phyloP scores from a whole-genome alignment of 2,797 vertebrate genomes.

The Decapterus maruadsi region DNA sequence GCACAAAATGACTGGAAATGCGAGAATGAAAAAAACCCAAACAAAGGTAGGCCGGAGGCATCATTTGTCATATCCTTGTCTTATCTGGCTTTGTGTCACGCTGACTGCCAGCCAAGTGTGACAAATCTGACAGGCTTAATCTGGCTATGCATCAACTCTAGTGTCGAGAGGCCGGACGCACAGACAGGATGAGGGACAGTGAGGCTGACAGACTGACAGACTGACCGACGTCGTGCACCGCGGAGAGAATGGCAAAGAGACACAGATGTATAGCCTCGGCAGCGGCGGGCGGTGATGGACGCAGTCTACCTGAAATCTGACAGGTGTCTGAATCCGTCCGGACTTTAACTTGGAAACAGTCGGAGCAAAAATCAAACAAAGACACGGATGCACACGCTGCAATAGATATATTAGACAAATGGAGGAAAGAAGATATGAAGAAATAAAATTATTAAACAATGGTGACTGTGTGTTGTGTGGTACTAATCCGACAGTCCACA shows the following conservation, averaged over 20 bases:
- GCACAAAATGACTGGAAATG: slow-evolving; percentile 50
- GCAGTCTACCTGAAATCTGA: slow-evolving; percentile 8
- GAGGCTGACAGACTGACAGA: slow-evolving; percentile 16
- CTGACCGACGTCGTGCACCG: not conserved
- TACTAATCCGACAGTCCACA: slow-evolving; percentile 47
- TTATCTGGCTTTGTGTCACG: slow-evolving; percentile 45
- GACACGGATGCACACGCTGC: not conserved
- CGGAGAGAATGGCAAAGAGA: not conserved
- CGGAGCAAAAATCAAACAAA: slow-evolving; percentile 1
- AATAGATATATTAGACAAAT: not conserved
- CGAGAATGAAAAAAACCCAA: slow-evolving; percentile 4
- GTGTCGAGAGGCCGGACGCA: slow-evolving; percentile 21
- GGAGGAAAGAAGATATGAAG: not conserved
- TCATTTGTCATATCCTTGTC: slow-evolving; percentile 56
- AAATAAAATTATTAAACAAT: slow-evolving; percentile 5
- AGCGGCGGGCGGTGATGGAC: slow-evolving; percentile 9
- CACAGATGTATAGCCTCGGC: slow-evolving; percentile 1
- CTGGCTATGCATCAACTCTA: slow-evolving; percentile 58
- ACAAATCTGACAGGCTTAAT: slow-evolving; percentile 65
- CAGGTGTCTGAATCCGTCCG: slow-evolving; percentile 14
- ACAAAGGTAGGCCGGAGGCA: slow-evolving; percentile 45
- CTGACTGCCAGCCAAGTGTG: slow-evolving; percentile 49
- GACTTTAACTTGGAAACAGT: slow-evolving; percentile 18
- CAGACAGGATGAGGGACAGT: slow-evolving; percentile 24
- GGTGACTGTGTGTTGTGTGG: not conserved